Evolutionary conservation across 92 coral and sea anemone genomes (phyloP), one percentile per base, ranked within the genome.

Genomic region (Zoanthus sansibaricus): DNA sequence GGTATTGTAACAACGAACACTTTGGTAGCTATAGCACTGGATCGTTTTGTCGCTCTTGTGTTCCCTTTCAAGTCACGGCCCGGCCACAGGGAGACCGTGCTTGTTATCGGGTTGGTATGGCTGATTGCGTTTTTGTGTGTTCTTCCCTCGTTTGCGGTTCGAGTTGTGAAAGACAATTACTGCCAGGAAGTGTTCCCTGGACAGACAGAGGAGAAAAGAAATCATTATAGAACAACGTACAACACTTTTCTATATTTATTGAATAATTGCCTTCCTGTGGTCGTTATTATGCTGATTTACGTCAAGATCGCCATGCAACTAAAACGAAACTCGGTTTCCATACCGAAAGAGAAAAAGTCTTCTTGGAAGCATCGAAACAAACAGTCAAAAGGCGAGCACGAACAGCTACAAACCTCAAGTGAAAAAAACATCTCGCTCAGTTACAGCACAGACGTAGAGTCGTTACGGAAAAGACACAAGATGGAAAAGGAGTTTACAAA

Each of bases 1-100:
- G 84, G 93, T 20, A 86, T 94, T 7, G 94, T 93, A 58, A 94
- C 98, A 9, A 94, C 98, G 6, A 94, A 94, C 44, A 93, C 98
- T 0, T 87, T 94, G 45, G 96, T 94, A 0, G 98, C 98, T 4
- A 93, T 94, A 67, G 98, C 98, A 3, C 74, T 91, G 12, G 94
- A 94, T 68, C 93, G 98, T 25, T 94, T 94, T 79, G 70, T 94
- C 47, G 94, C 95, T 0, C 68, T 94, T 25, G 96, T 91, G 17
- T 94, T 94, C 47, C 98, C 98, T 10, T 94, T 94, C 73, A 87
- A 72, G 58, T 78, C 93, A 30, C 92, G 95, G 17, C 93, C 91
- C 0, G 76, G 86, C 15, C 88, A 83, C 72, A 85, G 77, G 44
- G 89, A 91, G 84, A 79, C 92, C n/a, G 82, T 74, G 13, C 67